These are phyloP conservation scores for Myodes glareolus DNA, from an alignment of 2,113 vertebrate genomes.

Conservation along the genomic window DNA sequence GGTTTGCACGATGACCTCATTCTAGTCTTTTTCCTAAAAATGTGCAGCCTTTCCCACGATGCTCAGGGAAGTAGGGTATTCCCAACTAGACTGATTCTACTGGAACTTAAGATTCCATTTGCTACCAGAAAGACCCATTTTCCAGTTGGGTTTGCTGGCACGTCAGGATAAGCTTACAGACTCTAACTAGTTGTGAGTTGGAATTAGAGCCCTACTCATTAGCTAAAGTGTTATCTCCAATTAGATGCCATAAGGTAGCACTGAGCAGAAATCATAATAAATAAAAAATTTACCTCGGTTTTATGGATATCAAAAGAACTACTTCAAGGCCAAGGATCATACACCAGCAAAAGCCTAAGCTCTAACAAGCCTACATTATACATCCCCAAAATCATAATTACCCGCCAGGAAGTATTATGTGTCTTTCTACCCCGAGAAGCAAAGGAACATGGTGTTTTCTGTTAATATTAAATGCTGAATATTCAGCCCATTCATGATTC, in stretches of 20 bases:
- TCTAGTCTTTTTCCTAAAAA: neutral
- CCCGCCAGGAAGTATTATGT: neutral
- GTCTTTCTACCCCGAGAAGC: neutral
- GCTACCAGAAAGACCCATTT: neutral
- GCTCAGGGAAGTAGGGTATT: no score
- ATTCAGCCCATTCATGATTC: constrained; percentile 50
- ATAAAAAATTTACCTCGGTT: neutral
- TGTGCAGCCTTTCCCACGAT: neutral
- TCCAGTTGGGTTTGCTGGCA: neutral
- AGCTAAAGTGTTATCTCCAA: neutral
- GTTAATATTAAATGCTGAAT: constrained; percentile 25
- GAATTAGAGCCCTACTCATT: neutral
- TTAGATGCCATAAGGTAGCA: constrained; percentile 14
- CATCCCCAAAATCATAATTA: neutral
- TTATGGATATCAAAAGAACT: constrained; percentile 2
- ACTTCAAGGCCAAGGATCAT: neutral
- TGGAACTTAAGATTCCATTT: neutral
- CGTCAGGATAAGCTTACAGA: neutral
- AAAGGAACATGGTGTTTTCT: neutral
- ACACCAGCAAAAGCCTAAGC: neutral
- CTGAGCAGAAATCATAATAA: constrained; percentile 4
- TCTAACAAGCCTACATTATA: neutral
- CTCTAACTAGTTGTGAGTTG: neutral
- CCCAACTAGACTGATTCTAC: neutral
- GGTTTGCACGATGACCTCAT: no score